Evolutionary conservation across 2,888 invertebrate species (phyloP).

Genomic region (Daptonema setosum): DNA sequence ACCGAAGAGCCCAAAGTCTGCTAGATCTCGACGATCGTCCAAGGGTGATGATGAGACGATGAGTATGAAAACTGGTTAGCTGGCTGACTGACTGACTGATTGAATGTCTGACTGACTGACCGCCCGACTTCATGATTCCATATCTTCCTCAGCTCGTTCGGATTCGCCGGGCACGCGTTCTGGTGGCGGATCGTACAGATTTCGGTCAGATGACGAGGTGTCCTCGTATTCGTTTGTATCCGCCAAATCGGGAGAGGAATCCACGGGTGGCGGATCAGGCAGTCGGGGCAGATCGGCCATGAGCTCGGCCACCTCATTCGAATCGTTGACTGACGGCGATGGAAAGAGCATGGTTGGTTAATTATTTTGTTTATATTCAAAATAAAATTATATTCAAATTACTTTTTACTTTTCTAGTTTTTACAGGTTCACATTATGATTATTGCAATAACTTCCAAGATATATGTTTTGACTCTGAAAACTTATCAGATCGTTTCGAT

Average conservation of each 20-base stretch:
- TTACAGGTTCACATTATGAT: too few relatives aligned
- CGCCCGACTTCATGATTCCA: neutral
- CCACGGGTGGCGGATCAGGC: neutral
- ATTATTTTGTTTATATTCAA: neutral
- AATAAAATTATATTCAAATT: too few relatives aligned
- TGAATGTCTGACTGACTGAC: too few relatives aligned
- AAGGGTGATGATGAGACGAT: neutral
- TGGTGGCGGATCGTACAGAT: neutral
- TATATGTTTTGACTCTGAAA: neutral
- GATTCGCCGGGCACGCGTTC: neutral
- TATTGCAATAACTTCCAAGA: neutral
- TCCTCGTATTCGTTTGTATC: neutral
- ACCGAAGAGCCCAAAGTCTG: neutral
- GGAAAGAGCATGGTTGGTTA: neutral
- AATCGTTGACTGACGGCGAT: neutral
- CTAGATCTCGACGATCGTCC: neutral
- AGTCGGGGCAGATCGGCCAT: neutral
- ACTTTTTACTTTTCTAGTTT: too few relatives aligned
- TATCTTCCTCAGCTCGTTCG: neutral
- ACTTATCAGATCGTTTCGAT: neutral
- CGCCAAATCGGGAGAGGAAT: neutral
- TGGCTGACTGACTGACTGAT: neutral
- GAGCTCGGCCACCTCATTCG: neutral
- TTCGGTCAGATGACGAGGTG: neutral
- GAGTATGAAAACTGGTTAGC: neutral